phyloP scores from a whole-genome alignment of 2,797 vertebrate species.

The Momotus momota region DNA sequence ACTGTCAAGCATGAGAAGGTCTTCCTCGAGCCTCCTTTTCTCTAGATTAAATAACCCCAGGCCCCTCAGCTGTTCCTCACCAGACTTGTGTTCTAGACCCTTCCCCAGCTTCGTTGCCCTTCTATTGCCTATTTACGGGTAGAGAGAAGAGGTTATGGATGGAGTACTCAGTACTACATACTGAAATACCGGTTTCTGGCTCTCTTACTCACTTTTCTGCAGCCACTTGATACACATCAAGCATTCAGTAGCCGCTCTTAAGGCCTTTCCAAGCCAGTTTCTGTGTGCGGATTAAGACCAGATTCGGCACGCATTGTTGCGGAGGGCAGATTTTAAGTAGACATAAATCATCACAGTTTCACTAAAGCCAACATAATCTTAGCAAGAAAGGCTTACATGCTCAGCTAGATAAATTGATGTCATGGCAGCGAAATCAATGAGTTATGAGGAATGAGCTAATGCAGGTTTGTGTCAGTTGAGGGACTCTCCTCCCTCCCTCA shows the following conservation, averaged over 20 bases:
- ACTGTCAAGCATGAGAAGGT: neutral
- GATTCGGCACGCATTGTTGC: neutral
- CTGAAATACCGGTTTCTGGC: too few relatives aligned
- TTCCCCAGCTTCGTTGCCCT: neutral
- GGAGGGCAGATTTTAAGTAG: neutral
- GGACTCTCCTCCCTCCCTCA: neutral
- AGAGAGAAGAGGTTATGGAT: neutral
- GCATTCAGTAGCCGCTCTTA: neutral
- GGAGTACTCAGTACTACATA: too few relatives aligned
- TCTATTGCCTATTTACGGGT: neutral
- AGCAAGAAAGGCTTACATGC: neutral
- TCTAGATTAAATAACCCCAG: neutral
- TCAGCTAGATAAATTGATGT: neutral
- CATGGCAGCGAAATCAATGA: neutral
- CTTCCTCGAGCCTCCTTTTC: neutral
- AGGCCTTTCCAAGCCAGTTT: neutral
- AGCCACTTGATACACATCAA: neutral
- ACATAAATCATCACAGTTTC: neutral
- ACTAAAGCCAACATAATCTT: neutral
- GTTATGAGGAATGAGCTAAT: neutral
- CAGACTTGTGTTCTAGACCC: too few relatives aligned
- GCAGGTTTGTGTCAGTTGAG: neutral
- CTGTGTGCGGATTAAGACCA: neutral
- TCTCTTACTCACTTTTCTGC: neutral
- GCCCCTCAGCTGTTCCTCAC: neutral